Evolutionary conservation across 2,113 vertebrate species (phyloP).

Genomic region (Pantherophis guttatus): DNA sequence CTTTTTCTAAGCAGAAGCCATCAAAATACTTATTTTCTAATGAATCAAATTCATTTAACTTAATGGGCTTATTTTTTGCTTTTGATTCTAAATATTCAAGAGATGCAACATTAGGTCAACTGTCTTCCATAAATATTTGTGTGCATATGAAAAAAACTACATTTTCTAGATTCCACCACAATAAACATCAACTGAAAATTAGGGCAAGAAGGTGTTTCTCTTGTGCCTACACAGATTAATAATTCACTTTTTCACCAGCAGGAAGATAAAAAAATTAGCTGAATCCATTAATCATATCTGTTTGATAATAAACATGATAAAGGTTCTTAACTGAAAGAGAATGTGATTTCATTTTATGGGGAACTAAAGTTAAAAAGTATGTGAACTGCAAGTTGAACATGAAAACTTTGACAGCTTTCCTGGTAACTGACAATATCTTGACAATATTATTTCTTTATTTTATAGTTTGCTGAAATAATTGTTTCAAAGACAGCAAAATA

Average conservation of each 20-base stretch:
- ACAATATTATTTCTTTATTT: not conserved
- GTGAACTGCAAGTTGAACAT: not conserved
- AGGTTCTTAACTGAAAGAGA: slow-evolving; percentile 5
- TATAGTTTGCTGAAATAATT: not conserved
- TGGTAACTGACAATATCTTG: not conserved
- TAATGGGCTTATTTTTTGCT: slow-evolving; percentile 16
- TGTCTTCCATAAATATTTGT: not conserved
- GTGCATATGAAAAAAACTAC: not conserved
- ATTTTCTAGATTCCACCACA: not conserved
- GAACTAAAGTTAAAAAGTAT: slow-evolving; percentile 46
- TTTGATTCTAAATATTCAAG: not conserved
- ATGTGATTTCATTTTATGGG: slow-evolving; percentile 42
- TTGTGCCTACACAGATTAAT: slow-evolving; percentile 62
- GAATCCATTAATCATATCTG: not conserved
- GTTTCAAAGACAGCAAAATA: not conserved
- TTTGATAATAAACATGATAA: slow-evolving; percentile 17
- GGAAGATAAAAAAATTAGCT: slow-evolving; percentile 25
- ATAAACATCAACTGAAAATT: not conserved
- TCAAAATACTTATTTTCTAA: slow-evolving; percentile 30
- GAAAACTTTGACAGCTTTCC: not conserved
- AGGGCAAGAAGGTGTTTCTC: slow-evolving; percentile 43
- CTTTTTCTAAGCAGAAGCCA: slow-evolving; percentile 31
- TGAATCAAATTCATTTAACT: slow-evolving; percentile 13
- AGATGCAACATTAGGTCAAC: not conserved
- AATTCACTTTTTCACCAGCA: slow-evolving; percentile 44